phyloP scores from a whole-genome alignment of 2,888 invertebrate species.

The Gisinianus flammeolus region DNA sequence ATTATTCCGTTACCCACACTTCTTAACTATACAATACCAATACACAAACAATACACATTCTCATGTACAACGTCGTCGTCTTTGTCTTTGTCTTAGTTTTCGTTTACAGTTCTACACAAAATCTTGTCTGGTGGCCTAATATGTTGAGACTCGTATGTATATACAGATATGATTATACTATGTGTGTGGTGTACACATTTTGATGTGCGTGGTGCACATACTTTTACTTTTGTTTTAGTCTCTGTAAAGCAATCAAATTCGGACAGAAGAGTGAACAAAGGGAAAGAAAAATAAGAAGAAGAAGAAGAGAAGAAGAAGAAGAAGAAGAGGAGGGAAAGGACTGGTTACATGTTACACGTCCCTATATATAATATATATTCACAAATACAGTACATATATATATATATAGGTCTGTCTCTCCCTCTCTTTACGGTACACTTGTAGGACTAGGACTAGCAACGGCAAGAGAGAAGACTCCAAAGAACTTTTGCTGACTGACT shows the following conservation, averaged over 20 bases:
- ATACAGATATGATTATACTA: too few species aligned
- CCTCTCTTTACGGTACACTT: not conserved
- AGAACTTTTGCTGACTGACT: constrained; percentile 3
- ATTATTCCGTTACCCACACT: too few species aligned
- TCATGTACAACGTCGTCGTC: too few species aligned
- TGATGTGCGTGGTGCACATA: too few species aligned
- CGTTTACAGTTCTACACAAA: too few species aligned
- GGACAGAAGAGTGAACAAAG: constrained; percentile 3
- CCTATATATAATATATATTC: not conserved
- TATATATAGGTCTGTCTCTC: not conserved
- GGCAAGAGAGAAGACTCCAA: not conserved
- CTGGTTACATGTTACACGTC: not conserved
- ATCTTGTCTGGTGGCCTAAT: too few species aligned
- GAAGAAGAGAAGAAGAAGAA: not conserved
- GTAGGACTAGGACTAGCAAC: not conserved
- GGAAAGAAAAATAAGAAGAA: not conserved
- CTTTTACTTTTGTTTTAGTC: too few species aligned
- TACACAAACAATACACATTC: not conserved
- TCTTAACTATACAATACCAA: too few species aligned
- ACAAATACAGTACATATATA: too few species aligned
- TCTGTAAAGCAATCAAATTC: constrained; percentile 30
- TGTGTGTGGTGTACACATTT: too few species aligned
- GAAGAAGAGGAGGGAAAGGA: constrained; percentile 20
- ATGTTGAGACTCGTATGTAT: too few species aligned
- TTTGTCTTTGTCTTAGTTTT: too few species aligned